A percentile compares a stretch with the other conserved stretches of the same genome.
Conservation (phyloP, 2,888 invertebrate species). For the Lepidocyrtoides sp. region DNA sequence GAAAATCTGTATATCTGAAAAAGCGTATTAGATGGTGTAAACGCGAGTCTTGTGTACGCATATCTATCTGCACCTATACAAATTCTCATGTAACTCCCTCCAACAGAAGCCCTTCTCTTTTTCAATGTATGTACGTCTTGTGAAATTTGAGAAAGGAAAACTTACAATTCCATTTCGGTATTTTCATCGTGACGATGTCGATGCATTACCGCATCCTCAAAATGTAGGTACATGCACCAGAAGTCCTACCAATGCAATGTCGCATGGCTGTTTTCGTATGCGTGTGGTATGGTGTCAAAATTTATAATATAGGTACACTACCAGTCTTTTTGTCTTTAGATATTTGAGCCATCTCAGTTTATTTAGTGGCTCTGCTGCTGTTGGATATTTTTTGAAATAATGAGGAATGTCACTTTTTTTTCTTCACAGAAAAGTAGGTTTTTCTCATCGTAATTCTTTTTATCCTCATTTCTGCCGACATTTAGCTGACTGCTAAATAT, state of each 20-base stretch:
- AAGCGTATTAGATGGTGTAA: background rate
- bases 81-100: background rate
- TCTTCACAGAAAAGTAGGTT: too few species aligned
- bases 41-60: background rate
- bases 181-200: background rate
- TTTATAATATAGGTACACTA: background rate
- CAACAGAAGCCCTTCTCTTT: background rate
- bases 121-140: background rate
- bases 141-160: constrained; percentile 61
- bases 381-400: background rate
- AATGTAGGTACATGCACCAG: background rate
- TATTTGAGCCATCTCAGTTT: background rate
- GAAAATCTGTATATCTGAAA: too few species aligned
- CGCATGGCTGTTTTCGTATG: background rate
- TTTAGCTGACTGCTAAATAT: too few species aligned
- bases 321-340: background rate
- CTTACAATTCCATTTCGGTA: constrained; percentile 7
- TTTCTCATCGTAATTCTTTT: too few species aligned
- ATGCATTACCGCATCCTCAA: background rate
- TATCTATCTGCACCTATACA: background rate
- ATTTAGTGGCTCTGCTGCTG: background rate
- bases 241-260: background rate
- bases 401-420: too few species aligned
- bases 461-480: too few species aligned
- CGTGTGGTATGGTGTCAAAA: background rate